phyloP scores from a whole-genome alignment of 2,797 vertebrate genomes.

The Arnoldichthys spilopterus region DNA sequence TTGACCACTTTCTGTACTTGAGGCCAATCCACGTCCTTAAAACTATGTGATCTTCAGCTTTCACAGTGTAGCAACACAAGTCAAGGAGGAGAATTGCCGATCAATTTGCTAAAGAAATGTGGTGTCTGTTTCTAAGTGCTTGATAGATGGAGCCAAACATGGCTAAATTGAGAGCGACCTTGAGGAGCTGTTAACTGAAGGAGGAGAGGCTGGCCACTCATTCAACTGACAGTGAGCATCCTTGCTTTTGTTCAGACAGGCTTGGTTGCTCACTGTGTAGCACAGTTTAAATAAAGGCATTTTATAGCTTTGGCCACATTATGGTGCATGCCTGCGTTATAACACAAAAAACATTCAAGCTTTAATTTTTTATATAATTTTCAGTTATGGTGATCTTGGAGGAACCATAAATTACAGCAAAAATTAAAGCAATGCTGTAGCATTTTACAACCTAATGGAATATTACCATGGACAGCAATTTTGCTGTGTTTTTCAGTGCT shows the following conservation, averaged over 20 bases:
- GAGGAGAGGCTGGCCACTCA: conserved; percentile 38
- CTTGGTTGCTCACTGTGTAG: neutral
- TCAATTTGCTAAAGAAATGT: conserved; percentile 59
- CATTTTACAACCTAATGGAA: neutral
- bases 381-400: too few relatives aligned
- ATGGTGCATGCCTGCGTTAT: too few relatives aligned
- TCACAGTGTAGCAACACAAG: conserved; percentile 19
- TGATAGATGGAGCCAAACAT: conserved; percentile 62
- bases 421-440: neutral
- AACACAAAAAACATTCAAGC: neutral
- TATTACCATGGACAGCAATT: neutral
- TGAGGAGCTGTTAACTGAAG: conserved; percentile 58
- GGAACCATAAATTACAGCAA: too few relatives aligned
- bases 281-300: neutral
- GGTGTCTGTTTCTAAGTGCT: conserved; percentile 58
- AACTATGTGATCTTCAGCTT: conserved; percentile 48
- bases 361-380: too few relatives aligned
- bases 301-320: neutral
- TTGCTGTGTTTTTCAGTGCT: neutral
- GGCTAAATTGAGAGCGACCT: conserved; percentile 59
- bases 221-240: conserved; percentile 40
- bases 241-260: neutral
- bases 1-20: conserved; percentile 31
- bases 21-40: conserved; percentile 30
- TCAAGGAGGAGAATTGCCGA: conserved; percentile 52